Conservation (phyloP, 37 sponge, comb jelly and placozoan species). For the Spongia lamella region DNA sequence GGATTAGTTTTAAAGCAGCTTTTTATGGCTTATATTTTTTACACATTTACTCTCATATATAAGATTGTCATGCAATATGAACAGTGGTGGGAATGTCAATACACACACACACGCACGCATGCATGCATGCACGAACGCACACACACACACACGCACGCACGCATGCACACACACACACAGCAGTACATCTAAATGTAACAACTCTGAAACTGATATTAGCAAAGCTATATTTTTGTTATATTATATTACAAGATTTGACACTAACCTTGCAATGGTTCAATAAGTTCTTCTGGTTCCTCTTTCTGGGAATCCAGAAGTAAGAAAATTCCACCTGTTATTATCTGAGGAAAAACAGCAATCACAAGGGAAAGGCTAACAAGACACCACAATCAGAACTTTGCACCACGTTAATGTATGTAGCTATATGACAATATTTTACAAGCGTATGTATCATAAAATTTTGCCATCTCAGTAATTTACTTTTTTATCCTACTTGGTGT, state of each 20-base stretch:
- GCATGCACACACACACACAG: too few relatives aligned
- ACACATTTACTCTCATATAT: too few relatives aligned
- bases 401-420: too few relatives aligned
- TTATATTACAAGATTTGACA: not conserved
- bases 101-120: not conserved
- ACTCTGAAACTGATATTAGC: too few relatives aligned
- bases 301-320: conserved; percentile 60
- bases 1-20: too few relatives aligned
- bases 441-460: not conserved
- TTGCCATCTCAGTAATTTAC: not conserved
- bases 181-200: too few relatives aligned
- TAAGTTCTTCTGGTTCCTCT: conserved; percentile 75
- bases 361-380: too few relatives aligned
- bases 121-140: too few relatives aligned
- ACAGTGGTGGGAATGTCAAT: not conserved
- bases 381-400: too few relatives aligned
- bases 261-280: conserved; percentile 84
- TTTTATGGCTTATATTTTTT: too few relatives aligned
- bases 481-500: not conserved
- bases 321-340: conserved; percentile 80
- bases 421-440: not conserved
- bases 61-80: not conserved
- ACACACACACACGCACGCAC: too few relatives aligned
- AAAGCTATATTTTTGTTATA: too few relatives aligned
- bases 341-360: conserved; percentile 37